phyloP scores from a whole-genome alignment of 2,888 invertebrate genomes.

The Catocala sponsa region DNA sequence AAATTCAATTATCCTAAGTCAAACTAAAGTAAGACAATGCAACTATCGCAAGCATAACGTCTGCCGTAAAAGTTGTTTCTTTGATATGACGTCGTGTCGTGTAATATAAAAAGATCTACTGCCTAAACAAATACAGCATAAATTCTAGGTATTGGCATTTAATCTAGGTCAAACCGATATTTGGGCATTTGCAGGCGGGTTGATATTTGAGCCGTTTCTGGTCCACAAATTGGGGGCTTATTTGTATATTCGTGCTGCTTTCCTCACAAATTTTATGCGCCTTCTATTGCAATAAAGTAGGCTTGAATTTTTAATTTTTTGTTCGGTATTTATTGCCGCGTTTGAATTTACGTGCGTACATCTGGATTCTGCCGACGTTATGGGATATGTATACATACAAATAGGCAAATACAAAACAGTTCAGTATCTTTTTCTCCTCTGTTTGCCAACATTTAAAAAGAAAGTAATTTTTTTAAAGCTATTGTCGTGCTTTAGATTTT shows the following conservation, averaged over 20 bases:
- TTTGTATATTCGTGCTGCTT: conserved; percentile 24
- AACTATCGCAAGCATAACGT: no score
- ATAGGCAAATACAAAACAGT: no score
- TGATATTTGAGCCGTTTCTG: conserved; percentile 46
- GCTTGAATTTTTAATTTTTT: conserved; percentile 10
- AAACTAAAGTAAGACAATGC: no score
- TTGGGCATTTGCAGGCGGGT: conserved; percentile 50
- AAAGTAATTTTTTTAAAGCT: no score
- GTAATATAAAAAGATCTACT: not conserved
- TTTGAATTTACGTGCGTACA: not conserved
- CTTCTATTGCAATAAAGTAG: conserved; percentile 5
- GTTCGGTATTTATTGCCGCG: not conserved
- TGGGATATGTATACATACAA: not conserved
- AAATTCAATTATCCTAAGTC: no score
- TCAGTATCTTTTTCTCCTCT: no score
- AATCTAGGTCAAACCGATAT: conserved; percentile 70
- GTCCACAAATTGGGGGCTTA: conserved; percentile 46
- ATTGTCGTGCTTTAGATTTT: no score
- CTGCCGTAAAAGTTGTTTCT: no score
- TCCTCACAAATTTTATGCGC: conserved; percentile 12
- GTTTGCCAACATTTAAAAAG: no score
- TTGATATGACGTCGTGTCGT: conserved; percentile 1
- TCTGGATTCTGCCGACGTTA: not conserved
- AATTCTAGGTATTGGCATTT: conserved; percentile 52
- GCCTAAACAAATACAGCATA: conserved; percentile 52